These are phyloP conservation scores for Ctenomys sociabilis DNA, from an alignment of 2,113 vertebrate species.

Conservation along the genomic window DNA sequence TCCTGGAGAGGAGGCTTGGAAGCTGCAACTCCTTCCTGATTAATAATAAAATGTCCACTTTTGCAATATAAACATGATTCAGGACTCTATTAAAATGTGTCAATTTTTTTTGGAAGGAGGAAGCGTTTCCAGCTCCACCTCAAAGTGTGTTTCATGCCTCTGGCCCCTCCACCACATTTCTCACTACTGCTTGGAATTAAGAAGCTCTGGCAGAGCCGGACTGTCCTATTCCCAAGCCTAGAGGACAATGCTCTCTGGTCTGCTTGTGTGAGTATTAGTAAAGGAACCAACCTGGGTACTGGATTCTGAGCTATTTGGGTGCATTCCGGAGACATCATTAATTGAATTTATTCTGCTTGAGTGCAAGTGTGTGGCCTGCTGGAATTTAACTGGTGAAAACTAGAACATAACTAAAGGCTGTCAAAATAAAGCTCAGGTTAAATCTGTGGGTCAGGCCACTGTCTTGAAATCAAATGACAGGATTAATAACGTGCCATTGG, in stretches of 20 bases:
- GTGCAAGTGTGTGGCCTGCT: not conserved
- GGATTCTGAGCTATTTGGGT: constrained; percentile 39
- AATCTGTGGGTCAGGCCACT: not conserved
- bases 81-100: constrained; percentile 58
- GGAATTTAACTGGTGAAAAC: constrained; percentile 47
- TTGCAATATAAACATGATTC: constrained; percentile 63
- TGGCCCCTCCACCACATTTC: constrained; percentile 46
- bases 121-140: constrained; percentile 34
- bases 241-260: not conserved
- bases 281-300: constrained; percentile 33
- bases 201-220: not conserved
- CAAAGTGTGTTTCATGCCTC: constrained; percentile 31
- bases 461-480: constrained; percentile 45
- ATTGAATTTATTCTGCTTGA: constrained; percentile 50
- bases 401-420: not conserved
- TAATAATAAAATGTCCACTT: constrained; percentile 69
- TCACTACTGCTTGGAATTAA: constrained; percentile 36
- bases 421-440: constrained; percentile 41
- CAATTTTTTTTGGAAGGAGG: constrained; percentile 51
- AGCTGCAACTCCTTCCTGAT: constrained; percentile 22
- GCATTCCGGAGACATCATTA: constrained; percentile 46
- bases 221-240: constrained; percentile 2
- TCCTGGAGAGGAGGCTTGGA: constrained; percentile 46
- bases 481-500: constrained; percentile 3
- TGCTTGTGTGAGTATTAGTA: not conserved